Evolutionary conservation across 1,140 invertebrate species (phyloP).

Genomic region (Megalopta genalis): DNA sequence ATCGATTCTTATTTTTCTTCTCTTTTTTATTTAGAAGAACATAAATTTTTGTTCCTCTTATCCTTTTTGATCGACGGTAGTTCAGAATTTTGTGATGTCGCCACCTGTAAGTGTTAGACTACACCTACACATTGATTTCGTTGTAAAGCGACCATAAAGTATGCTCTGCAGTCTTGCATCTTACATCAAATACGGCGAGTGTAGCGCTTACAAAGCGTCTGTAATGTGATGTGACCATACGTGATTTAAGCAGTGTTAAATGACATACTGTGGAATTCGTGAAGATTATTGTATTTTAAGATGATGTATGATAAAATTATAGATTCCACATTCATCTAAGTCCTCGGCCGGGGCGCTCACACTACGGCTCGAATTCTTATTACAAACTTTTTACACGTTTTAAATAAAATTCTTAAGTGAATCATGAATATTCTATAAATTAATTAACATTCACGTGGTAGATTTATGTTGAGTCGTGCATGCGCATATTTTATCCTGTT

Average conservation of each 20-base stretch:
- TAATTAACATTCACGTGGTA: neutral
- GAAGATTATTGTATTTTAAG: neutral
- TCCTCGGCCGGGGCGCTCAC: neutral
- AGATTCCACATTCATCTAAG: neutral
- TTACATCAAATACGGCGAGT: neutral
- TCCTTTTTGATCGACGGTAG: neutral
- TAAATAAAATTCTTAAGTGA: neutral
- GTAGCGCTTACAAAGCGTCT: neutral
- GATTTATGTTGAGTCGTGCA: neutral
- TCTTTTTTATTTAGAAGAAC: neutral
- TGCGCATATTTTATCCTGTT: neutral
- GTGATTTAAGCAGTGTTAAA: neutral
- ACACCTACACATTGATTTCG: neutral
- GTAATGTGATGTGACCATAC: neutral
- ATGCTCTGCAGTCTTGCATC: neutral
- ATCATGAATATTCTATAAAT: slow-evolving; percentile 8
- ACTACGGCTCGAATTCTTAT: neutral
- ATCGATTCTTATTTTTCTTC: neutral
- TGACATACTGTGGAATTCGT: neutral
- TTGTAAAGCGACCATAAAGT: slow-evolving; percentile 1
- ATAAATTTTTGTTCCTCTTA: neutral
- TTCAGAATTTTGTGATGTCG: neutral
- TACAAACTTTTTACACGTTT: neutral
- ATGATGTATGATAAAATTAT: neutral
- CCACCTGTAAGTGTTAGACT: neutral